Evolutionary conservation across 2,113 vertebrate genomes (phyloP), one percentile per base, ranked within the genome.

Genomic region (Alouatta palliata): DNA sequence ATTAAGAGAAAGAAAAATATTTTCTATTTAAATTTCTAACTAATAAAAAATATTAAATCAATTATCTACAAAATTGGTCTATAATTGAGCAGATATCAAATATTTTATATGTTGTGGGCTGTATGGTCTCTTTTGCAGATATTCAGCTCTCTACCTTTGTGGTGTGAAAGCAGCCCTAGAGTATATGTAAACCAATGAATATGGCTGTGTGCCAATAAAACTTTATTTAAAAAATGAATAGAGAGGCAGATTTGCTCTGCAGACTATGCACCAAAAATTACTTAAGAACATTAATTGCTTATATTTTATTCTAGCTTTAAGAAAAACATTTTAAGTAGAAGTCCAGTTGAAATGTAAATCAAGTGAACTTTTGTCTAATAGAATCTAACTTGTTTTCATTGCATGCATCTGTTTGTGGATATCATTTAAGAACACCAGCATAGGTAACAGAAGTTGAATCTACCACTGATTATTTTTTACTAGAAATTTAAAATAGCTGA

Each of bases 211-310:
- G 23, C 5, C 12, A 30, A 1, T 87, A 77, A 90, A 70, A 58
- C 70, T 45, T 68, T 70, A 76, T 40, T 66, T 20, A 37, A 52
- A 79, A 70, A 52, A 23, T 21, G 35, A 3, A 4, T 58, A 17
- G 35, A 40, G 37, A 19, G 10, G 4, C 25, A 64, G 82, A 71
- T 76, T 83, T 79, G 20, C 1, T 25, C 20, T 86, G 32, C 8
- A 37, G 14, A 20, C 4, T 83, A 3, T 61, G 3, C 9, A 89
- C 43, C 21, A 66, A 77, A 6, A 35, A 90, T 87, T 96, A 56
- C 23, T 97, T 94, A 97, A 75, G 71, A 90, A 86, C 84, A 90
- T 98, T 27, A 91, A 13, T 70, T 92, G 61, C 68, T 47, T 20
- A 0, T 93, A 25, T 95, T 97, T 96, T 95, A 47, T 73, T 90